Evolutionary conservation across 2,888 invertebrate species (phyloP).

Genomic region (Idaea aversata): DNA sequence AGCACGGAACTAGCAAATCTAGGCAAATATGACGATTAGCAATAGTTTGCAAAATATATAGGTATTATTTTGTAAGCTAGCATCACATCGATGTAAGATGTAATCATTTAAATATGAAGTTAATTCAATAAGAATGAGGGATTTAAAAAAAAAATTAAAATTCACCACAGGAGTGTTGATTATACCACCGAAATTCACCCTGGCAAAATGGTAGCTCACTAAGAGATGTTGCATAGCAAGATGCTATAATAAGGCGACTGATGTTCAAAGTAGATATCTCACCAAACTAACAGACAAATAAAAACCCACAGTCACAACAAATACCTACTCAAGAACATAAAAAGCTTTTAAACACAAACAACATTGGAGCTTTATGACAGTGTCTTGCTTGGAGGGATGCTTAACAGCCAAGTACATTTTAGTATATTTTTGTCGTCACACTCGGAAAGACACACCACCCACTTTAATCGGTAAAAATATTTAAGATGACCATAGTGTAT

Average conservation of each 20-base stretch:
- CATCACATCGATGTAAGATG: no score
- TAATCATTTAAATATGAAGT: no score
- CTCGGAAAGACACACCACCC: slow-evolving; percentile 54
- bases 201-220: not conserved
- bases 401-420: slow-evolving; percentile 56
- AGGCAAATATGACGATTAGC: not conserved
- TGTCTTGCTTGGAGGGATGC: slow-evolving; percentile 54
- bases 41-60: not conserved
- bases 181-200: not conserved
- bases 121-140: no score
- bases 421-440: slow-evolving; percentile 55
- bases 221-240: slow-evolving; percentile 47
- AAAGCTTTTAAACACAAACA: slow-evolving; percentile 61
- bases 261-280: slow-evolving; percentile 37
- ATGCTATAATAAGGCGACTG: slow-evolving; percentile 42
- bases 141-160: no score
- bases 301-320: slow-evolving; percentile 62
- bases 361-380: slow-evolving; percentile 55
- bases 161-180: not conserved
- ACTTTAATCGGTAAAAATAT: slow-evolving; percentile 18
- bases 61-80: not conserved
- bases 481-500: slow-evolving; percentile 10
- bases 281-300: slow-evolving; percentile 48
- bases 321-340: slow-evolving; percentile 63
- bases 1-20: slow-evolving; percentile 39